phyloP scores from a whole-genome alignment of 2,888 invertebrate species.

The Eristalis arbustorum region DNA sequence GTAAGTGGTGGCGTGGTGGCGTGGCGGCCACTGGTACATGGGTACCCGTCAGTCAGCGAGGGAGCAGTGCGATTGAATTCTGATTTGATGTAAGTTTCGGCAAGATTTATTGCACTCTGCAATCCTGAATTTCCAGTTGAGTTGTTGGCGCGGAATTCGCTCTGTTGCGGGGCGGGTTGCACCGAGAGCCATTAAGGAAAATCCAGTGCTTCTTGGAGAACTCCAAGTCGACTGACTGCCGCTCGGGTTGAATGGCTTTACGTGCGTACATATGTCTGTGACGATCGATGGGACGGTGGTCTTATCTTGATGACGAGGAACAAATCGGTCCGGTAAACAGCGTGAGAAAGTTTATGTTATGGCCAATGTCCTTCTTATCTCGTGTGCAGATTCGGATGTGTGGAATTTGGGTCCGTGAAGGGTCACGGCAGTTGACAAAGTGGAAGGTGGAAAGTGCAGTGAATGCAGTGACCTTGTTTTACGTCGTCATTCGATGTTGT shows the following conservation, averaged over 20 bases:
- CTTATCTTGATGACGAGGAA: background rate
- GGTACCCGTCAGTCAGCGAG: slow-evolving; percentile 14
- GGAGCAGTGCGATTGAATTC: slow-evolving; percentile 21
- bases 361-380: background rate
- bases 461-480: too few relatives aligned
- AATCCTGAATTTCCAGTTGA: slow-evolving; percentile 55
- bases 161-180: background rate
- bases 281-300: background rate
- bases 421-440: background rate
- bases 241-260: background rate
- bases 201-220: background rate
- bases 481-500: too few relatives aligned
- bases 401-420: background rate
- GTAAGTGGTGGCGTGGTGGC: background rate
- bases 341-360: background rate
- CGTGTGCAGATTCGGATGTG: background rate
- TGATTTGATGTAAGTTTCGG: slow-evolving; percentile 46
- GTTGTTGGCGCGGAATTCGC: slow-evolving; percentile 8
- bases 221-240: background rate
- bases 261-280: background rate
- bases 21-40: background rate
- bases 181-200: background rate
- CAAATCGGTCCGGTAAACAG: background rate
- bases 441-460: background rate
- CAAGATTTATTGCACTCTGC: slow-evolving; percentile 44